Percentiles rank a stretch among this genome's conserved stretches.
phyloP scores from a whole-genome alignment of 2,113 vertebrate genomes.

The Polyodon spathula region DNA sequence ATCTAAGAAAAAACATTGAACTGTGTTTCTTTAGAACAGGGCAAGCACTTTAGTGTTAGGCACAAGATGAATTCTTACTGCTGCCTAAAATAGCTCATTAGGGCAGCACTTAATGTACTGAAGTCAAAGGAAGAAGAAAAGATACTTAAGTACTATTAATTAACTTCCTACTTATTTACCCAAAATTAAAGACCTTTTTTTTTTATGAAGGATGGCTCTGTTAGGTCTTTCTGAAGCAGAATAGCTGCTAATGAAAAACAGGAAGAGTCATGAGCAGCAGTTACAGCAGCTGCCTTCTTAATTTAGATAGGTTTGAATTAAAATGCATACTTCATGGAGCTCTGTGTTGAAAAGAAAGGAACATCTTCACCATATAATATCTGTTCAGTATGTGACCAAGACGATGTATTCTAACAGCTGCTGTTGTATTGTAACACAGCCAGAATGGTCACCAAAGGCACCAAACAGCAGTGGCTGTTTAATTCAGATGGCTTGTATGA shows the following conservation, averaged over 20 bases:
- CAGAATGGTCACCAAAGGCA: too few relatives aligned
- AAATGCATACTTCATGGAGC: background rate
- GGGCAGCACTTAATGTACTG: background rate
- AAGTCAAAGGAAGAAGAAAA: background rate
- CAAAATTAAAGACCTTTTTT: slow-evolving; percentile 1
- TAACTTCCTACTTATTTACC: background rate
- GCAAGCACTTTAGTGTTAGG: too few relatives aligned
- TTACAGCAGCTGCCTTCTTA: background rate
- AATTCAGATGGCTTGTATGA: too few relatives aligned
- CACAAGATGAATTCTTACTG: too few relatives aligned
- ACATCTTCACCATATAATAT: background rate
- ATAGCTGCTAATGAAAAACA: slow-evolving; percentile 6
- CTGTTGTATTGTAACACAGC: too few relatives aligned
- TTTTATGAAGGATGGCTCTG: background rate
- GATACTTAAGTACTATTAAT: background rate
- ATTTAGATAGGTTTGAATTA: background rate
- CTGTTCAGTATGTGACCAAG: too few relatives aligned
- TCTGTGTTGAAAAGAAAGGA: background rate
- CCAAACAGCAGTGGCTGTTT: too few relatives aligned
- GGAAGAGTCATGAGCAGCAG: background rate
- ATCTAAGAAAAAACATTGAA: background rate
- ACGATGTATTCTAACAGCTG: too few relatives aligned
- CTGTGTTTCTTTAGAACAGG: background rate
- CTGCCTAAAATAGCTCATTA: slow-evolving; percentile 3
- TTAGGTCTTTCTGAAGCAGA: slow-evolving; percentile 4